Percentiles rank a stretch among this genome's conserved stretches.
Conservation (phyloP, 2,113 vertebrate genomes). For the Phalacrocorax aristotelis region DNA sequence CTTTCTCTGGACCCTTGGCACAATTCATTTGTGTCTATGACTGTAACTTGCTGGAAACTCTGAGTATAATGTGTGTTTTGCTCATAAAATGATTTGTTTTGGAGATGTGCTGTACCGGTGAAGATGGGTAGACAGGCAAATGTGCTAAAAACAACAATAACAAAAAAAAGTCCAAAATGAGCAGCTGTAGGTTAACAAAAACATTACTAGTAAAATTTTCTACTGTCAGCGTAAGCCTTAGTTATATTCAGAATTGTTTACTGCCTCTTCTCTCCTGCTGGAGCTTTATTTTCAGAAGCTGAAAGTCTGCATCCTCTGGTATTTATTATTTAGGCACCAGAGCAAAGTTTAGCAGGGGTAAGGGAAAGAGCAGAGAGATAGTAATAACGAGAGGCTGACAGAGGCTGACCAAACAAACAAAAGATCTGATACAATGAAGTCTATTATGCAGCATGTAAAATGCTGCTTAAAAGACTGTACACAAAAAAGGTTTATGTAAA, state of each 20-base stretch:
- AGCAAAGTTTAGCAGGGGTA: background rate
- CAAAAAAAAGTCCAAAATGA: background rate
- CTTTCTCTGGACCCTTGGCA: background rate
- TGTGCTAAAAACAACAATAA: background rate
- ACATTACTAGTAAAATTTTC: background rate
- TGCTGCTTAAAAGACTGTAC: background rate
- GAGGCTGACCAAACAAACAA: background rate
- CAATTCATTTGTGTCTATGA: background rate
- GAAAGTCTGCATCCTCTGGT: background rate
- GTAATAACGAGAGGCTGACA: background rate
- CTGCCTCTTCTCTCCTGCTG: background rate
- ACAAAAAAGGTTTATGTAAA: background rate
- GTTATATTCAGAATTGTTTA: slow-evolving; percentile 4
- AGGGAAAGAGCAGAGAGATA: background rate
- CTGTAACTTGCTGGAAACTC: background rate
- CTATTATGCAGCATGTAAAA: background rate
- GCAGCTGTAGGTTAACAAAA: background rate
- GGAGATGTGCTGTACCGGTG: background rate
- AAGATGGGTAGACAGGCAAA: background rate
- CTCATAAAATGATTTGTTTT: background rate
- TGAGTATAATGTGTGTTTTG: background rate
- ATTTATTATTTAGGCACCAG: background rate
- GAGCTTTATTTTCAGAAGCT: background rate
- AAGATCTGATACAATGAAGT: background rate
- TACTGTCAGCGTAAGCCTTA: background rate